These are phyloP conservation scores for Scopus umbretta DNA, from an alignment of 2,113 vertebrate species.

Conservation along the genomic window DNA sequence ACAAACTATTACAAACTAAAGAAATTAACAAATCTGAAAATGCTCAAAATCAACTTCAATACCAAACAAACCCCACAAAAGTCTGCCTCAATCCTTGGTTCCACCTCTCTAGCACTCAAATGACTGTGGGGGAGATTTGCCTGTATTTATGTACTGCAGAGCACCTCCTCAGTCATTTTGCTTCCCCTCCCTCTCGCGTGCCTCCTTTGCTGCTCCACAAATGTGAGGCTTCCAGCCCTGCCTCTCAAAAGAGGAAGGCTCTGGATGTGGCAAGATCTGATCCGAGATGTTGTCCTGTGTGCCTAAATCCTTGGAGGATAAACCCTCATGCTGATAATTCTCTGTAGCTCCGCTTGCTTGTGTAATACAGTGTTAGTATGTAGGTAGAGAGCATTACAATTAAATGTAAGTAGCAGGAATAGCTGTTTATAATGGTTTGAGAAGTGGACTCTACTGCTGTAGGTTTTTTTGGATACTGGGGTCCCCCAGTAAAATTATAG, in stretches of 20 bases:
- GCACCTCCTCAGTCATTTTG: background rate
- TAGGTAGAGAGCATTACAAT: background rate
- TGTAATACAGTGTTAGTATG: background rate
- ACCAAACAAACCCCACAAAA: background rate
- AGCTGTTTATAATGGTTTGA: background rate
- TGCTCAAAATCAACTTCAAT: background rate
- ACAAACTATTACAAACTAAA: background rate
- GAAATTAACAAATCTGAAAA: background rate
- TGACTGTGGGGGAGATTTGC: background rate
- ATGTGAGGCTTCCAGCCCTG: background rate
- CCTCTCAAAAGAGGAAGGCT: background rate
- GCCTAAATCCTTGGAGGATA: background rate
- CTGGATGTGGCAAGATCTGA: background rate
- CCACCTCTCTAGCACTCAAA: background rate
- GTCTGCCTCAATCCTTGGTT: background rate
- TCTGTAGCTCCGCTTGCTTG: background rate
- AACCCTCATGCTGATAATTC: background rate
- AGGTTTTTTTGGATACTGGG: background rate
- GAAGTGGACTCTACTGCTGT: background rate
- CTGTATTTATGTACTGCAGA: background rate
- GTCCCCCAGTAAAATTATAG: background rate
- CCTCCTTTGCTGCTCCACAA: background rate
- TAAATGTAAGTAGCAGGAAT: background rate
- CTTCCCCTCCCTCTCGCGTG: background rate
- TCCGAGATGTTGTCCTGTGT: background rate